Percentiles rank a stretch among this genome's conserved stretches.
phyloP scores from a whole-genome alignment of 2,888 invertebrate genomes.

The Trissoscelio sp. region DNA sequence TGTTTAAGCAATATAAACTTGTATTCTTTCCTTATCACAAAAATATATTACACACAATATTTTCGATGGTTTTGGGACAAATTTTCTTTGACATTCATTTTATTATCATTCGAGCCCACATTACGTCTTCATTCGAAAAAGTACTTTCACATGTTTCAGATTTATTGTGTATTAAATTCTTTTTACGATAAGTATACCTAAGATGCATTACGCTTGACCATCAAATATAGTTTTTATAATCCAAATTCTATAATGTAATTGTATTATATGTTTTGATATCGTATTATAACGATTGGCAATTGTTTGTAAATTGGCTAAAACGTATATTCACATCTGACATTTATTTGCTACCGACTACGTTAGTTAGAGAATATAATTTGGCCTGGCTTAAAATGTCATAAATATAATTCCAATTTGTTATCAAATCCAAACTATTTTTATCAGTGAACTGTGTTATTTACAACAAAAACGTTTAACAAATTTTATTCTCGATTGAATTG shows the following conservation, averaged over 20 bases:
- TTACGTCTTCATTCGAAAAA: constrained; percentile 34
- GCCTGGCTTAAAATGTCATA: background rate
- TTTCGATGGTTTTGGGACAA: background rate
- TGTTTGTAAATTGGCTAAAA: no score
- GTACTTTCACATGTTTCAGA: constrained; percentile 43
- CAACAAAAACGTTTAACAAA: no score
- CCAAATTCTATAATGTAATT: background rate
- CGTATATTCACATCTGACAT: no score
- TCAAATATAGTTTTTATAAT: constrained; percentile 8
- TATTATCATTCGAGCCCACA: constrained; percentile 8
- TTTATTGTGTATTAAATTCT: constrained; percentile 61
- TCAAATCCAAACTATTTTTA: no score
- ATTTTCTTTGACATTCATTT: constrained; percentile 11
- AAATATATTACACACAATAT: no score
- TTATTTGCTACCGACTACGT: background rate
- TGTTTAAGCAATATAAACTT: background rate
- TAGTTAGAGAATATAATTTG: background rate
- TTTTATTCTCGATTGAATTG: no score
- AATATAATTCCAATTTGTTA: no score
- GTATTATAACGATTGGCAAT: background rate
- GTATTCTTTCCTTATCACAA: background rate
- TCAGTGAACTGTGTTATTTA: no score
- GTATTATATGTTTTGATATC: background rate
- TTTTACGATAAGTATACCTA: constrained; percentile 54
- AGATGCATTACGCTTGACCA: constrained; percentile 13